These are phyloP conservation scores for Popillia japonica DNA, from an alignment of 1,140 invertebrate species.

Conservation along the genomic window DNA sequence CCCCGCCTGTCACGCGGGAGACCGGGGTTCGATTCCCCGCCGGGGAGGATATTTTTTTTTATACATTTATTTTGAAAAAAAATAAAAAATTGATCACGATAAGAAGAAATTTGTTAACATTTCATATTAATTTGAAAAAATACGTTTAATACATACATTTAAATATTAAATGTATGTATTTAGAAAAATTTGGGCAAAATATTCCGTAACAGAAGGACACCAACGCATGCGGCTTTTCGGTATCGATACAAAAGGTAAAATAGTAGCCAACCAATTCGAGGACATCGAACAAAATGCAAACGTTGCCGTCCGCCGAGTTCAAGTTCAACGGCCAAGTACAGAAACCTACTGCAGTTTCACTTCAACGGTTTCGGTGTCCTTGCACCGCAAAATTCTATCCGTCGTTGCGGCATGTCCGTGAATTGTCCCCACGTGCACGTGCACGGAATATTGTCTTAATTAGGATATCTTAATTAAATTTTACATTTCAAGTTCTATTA, in stretches of 20 bases:
- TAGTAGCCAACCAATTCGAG: not conserved
- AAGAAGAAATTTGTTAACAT: too few species aligned
- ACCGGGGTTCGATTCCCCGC: slow-evolving; percentile 52
- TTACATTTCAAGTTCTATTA: too few species aligned
- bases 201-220: not conserved
- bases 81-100: too few species aligned
- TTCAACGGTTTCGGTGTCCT: slow-evolving; percentile 13
- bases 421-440: not conserved
- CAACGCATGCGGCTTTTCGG: not conserved
- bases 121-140: too few species aligned
- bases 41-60: slow-evolving; percentile 42
- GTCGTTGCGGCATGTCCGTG: not conserved
- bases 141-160: too few species aligned
- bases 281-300: not conserved
- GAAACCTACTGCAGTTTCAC: slow-evolving; percentile 33
- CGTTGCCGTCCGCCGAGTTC: slow-evolving; percentile 9
- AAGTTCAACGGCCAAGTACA: slow-evolving; percentile 34
- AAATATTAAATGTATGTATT: too few species aligned
- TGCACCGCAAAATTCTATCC: slow-evolving; percentile 20
- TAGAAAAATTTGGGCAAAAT: not conserved
- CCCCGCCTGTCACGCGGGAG: slow-evolving; percentile 52
- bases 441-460: not conserved
- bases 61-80: too few species aligned
- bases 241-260: not conserved
- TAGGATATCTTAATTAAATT: too few species aligned